Conservation (phyloP, 2,797 vertebrate species). For the Decapterus maruadsi region DNA sequence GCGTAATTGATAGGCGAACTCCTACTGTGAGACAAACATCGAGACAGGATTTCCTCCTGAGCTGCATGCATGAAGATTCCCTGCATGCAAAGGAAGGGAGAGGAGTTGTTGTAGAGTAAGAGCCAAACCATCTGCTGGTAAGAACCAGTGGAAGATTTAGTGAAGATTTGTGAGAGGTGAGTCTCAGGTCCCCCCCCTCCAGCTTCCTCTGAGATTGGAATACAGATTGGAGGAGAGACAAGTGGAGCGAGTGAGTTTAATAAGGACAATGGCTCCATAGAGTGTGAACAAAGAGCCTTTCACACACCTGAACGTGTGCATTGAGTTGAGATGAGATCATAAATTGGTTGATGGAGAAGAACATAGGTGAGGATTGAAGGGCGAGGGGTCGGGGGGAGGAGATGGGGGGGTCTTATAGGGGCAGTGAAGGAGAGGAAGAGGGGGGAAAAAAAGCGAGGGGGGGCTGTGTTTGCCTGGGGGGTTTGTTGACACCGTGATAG, state of each 20-base stretch:
- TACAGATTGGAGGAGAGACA: conserved; percentile 51
- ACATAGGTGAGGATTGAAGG: conserved; percentile 61
- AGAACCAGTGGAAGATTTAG: conserved; percentile 60
- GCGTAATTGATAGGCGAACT: conserved; percentile 73
- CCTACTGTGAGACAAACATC: conserved; percentile 58
- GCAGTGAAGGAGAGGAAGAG: conserved; percentile 13
- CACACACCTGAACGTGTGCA: conserved; percentile 63
- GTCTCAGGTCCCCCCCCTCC: conserved; percentile 55
- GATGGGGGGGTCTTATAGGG: conserved; percentile 18
- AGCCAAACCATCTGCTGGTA: conserved; percentile 69
- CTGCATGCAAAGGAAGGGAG: conserved; percentile 21
- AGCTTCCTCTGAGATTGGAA: conserved; percentile 51
- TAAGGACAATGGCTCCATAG: conserved; percentile 74
- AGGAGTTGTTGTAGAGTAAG: conserved; percentile 37
- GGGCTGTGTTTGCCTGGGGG: conserved; percentile 55
- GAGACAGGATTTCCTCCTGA: conserved; percentile 72
- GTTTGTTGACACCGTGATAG: conserved; percentile 48
- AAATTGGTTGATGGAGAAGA: conserved; percentile 60
- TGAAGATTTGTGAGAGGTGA: conserved; percentile 77
- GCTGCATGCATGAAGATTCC: conserved; percentile 56
- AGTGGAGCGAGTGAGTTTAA: conserved; percentile 37
- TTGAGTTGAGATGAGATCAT: conserved; percentile 70
- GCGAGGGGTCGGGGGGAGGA: conserved; percentile 4
- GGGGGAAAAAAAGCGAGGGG: neutral
- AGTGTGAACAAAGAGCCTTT: conserved; percentile 75